Conservation (phyloP, 1,140 invertebrate genomes). For the Pogonomyrmex barbatus region DNA sequence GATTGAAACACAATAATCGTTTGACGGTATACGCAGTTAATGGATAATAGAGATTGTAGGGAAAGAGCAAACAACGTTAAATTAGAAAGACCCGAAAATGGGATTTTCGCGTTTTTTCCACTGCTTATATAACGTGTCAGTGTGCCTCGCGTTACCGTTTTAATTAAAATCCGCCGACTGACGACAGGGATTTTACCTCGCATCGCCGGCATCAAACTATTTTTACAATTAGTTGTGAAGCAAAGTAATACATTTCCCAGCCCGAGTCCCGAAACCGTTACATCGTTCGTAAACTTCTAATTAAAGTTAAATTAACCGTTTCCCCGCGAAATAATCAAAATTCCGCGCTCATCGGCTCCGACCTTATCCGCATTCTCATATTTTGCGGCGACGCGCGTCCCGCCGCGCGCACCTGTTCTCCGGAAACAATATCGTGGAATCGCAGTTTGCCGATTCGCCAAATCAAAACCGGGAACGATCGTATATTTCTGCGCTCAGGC, state of each 20-base stretch:
- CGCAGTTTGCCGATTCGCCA: constrained; percentile 51
- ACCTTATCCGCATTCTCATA: constrained; percentile 23
- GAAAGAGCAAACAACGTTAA: constrained; percentile 39
- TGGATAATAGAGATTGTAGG: constrained; percentile 21
- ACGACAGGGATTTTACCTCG: neutral
- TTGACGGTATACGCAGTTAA: constrained; percentile 8
- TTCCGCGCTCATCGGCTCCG: constrained; percentile 2
- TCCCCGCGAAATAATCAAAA: constrained; percentile 44
- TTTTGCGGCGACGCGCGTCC: constrained; percentile 21
- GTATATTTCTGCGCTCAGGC: constrained; percentile 43
- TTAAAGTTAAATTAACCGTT: constrained; percentile 64
- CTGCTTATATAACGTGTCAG: constrained; percentile 17
- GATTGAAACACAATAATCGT: constrained; percentile 44
- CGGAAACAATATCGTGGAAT: constrained; percentile 66
- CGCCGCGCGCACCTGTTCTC: constrained; percentile 53
- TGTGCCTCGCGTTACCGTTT: neutral
- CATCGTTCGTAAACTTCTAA: constrained; percentile 50
- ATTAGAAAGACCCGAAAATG: constrained; percentile 39
- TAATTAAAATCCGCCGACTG: constrained; percentile 43
- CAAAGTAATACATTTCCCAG: constrained; percentile 25
- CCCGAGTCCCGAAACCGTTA: neutral
- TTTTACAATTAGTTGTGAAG: constrained; percentile 36
- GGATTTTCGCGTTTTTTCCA: neutral
- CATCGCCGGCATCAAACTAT: neutral
- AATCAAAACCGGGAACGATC: constrained; percentile 55